Percentiles rank a stretch among this genome's conserved stretches.
phyloP scores from a whole-genome alignment of 2,888 invertebrate genomes.

The Brachyopa scutellaris region DNA sequence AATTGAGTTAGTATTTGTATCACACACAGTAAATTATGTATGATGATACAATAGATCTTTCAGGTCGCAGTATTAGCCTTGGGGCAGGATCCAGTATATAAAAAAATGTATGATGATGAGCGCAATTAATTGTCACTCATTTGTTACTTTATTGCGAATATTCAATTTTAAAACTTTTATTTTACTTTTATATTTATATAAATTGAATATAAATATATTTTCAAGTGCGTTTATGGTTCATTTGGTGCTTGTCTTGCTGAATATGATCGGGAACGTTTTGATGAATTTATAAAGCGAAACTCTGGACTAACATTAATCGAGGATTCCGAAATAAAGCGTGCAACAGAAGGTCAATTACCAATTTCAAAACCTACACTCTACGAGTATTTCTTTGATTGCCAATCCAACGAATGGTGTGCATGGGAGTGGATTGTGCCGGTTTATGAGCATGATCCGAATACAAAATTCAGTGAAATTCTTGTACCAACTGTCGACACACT shows the following conservation, averaged over 20 bases:
- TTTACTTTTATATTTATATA: too few species aligned
- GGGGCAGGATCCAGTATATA: too few species aligned
- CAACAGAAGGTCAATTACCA: constrained; percentile 88
- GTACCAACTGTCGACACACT: constrained; percentile 96
- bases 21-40: too few species aligned
- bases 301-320: constrained; percentile 87
- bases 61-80: too few species aligned
- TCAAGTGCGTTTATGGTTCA: constrained; percentile 91
- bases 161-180: too few species aligned
- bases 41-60: too few species aligned
- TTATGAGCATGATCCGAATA: constrained; percentile 88
- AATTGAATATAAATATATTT: too few species aligned
- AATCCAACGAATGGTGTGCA: constrained; percentile 88
- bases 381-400: constrained; percentile 90
- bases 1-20: too few species aligned
- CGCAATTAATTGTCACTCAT: too few species aligned
- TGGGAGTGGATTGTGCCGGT: constrained; percentile 91
- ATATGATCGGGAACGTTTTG: constrained; percentile 88
- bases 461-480: constrained; percentile 91
- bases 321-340: constrained; percentile 86
- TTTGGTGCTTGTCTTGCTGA: constrained; percentile 90
- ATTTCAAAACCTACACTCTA: constrained; percentile 87
- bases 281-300: constrained; percentile 87
- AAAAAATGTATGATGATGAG: too few species aligned
- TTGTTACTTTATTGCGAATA: too few species aligned